phyloP scores from a whole-genome alignment of 2,888 invertebrate genomes.

The Drosophila mimica region DNA sequence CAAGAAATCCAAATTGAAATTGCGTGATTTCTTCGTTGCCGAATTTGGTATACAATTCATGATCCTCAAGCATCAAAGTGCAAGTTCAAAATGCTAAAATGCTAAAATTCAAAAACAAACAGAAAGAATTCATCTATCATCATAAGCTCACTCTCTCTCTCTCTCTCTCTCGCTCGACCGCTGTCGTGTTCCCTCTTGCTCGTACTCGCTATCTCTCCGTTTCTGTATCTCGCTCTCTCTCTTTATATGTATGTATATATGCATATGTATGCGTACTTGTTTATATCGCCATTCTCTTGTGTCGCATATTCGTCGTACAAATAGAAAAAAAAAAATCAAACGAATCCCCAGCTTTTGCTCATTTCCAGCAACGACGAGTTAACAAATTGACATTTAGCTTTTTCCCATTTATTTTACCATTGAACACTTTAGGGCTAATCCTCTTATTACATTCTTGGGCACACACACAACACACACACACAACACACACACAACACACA shows the following conservation, averaged over 20 bases:
- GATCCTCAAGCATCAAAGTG: constrained; percentile 5
- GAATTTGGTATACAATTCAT: constrained; percentile 89
- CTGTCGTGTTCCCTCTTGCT: constrained; percentile 21
- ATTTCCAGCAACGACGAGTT: constrained; percentile 14
- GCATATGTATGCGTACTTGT: constrained; percentile 2
- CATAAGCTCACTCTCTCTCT: constrained; percentile 14
- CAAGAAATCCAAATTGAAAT: constrained; percentile 92
- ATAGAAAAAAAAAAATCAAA: neutral
- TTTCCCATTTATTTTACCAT: constrained; percentile 16
- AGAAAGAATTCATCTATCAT: constrained; percentile 24
- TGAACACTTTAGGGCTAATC: constrained; percentile 28
- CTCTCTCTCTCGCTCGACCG: constrained; percentile 5
- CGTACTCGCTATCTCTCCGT: neutral
- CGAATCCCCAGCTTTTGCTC: neutral
- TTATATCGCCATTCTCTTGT: constrained; percentile 11
- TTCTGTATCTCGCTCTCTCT: neutral
- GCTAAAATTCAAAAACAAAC: neutral
- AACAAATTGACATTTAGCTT: constrained; percentile 21
- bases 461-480: constrained; percentile 15
- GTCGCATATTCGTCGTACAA: constrained; percentile 1
- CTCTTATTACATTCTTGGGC: constrained; percentile 21
- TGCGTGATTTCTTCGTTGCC: constrained; percentile 94
- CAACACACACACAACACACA: neutral
- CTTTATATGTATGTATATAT: constrained; percentile 6
- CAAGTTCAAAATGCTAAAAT: constrained; percentile 8